Evolutionary conservation across 1,140 invertebrate genomes (phyloP).

Genomic region (Vollenhovia emeryi): DNA sequence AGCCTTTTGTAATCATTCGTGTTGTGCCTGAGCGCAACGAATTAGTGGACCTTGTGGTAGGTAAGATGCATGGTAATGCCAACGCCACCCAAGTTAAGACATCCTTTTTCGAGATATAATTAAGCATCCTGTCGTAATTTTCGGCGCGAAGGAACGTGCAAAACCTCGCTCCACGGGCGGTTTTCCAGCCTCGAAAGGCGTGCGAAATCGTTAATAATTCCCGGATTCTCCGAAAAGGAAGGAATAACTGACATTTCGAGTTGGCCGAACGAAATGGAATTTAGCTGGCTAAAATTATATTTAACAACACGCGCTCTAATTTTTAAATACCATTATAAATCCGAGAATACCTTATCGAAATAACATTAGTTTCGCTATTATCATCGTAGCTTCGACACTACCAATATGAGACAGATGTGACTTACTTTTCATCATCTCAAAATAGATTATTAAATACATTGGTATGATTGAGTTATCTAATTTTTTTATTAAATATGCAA

Average conservation of each 20-base stretch:
- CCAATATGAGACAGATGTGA: background rate
- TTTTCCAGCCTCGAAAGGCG: conserved; percentile 25
- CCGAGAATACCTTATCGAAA: background rate
- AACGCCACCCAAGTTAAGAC: conserved; percentile 32
- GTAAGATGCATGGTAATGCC: conserved; percentile 61
- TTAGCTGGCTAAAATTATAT: background rate
- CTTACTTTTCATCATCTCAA: background rate
- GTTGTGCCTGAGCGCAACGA: conserved; percentile 55
- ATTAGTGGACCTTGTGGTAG: conserved; percentile 66
- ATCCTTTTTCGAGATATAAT: conserved; percentile 57
- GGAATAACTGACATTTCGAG: background rate
- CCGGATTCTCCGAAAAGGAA: background rate
- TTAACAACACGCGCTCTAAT: conserved; percentile 4
- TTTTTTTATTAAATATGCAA: background rate
- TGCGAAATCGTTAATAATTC: conserved; percentile 65
- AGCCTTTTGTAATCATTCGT: conserved; percentile 14
- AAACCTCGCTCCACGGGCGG: conserved; percentile 51
- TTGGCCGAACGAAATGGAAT: background rate
- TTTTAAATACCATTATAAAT: background rate
- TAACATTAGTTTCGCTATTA: conserved; percentile 4
- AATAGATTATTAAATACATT: background rate
- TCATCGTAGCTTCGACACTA: background rate
- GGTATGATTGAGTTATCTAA: no score
- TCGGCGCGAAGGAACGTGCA: conserved; percentile 59
- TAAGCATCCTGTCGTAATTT: conserved; percentile 66